These are phyloP conservation scores for Malaclemys terrapin DNA, from an alignment of 2,113 vertebrate species.

Conservation along the genomic window DNA sequence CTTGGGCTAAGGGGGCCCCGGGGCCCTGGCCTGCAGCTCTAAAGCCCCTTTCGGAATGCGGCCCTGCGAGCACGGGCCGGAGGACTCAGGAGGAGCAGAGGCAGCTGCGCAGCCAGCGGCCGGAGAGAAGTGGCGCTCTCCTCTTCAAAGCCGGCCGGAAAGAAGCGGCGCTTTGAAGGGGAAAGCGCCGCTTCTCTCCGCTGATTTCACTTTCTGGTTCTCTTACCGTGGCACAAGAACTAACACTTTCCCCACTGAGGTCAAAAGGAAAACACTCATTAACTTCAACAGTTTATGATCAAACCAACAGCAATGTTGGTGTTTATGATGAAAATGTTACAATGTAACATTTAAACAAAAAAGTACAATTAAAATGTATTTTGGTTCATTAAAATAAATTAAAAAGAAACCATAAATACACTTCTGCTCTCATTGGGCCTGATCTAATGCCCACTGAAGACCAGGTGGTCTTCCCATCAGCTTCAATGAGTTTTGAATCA, in stretches of 20 bases:
- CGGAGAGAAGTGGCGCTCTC: too few species aligned
- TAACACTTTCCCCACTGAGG: background rate
- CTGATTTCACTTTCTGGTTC: background rate
- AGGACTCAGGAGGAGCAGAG: too few species aligned
- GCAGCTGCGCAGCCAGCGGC: too few species aligned
- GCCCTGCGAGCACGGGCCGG: too few species aligned
- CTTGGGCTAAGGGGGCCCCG: too few species aligned
- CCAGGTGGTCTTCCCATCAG: background rate
- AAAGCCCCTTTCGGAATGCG: too few species aligned
- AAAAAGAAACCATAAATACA: constrained; percentile 32
- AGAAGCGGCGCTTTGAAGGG: too few species aligned
- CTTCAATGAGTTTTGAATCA: background rate
- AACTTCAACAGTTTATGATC: background rate
- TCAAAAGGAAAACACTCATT: background rate
- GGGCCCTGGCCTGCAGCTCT: too few species aligned
- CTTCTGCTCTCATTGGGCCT: background rate
- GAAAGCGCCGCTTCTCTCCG: background rate
- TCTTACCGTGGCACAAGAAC: accelerated
- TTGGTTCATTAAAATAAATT: background rate
- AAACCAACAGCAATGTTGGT: background rate
- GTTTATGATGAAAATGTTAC: background rate
- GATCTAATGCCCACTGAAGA: background rate
- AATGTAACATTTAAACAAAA: background rate
- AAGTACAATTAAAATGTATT: accelerated
- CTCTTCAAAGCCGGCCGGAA: too few species aligned